Percentiles rank a stretch among this genome's conserved stretches.
Evolutionary conservation across 2,888 invertebrate genomes (phyloP).

Genomic region (Pachydiplax longipennis): DNA sequence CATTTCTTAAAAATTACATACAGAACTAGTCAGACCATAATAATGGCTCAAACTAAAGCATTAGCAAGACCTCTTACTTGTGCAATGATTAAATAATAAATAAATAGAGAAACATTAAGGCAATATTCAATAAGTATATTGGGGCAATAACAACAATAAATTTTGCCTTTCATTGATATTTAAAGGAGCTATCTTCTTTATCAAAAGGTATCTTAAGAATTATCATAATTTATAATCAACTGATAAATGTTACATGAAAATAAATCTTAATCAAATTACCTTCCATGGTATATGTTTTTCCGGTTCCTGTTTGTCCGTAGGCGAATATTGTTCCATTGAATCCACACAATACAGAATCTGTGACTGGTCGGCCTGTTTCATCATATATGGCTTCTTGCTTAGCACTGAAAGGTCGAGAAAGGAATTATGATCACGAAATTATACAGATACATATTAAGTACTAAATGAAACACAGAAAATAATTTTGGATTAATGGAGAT

Average conservation of each 20-base stretch:
- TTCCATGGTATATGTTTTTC: conserved; percentile 77
- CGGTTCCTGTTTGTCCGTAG: conserved; percentile 98
- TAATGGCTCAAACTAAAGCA: no score
- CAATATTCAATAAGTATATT: no score
- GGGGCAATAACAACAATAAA: no score
- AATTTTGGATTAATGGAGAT: no score
- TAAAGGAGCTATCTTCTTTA: no score
- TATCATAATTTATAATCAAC: no score
- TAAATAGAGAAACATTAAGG: no score
- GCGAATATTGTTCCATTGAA: conserved; percentile 99
- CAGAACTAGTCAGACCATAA: no score
- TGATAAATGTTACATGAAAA: background rate
- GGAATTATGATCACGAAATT: conserved; percentile 47
- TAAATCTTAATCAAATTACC: conserved; percentile 57
- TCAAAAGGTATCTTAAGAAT: no score
- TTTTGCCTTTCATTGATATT: background rate
- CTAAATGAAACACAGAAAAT: no score
- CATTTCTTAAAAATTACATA: background rate
- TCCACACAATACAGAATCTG: conserved; percentile 94
- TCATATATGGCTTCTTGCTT: conserved; percentile 93
- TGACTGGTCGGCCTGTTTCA: conserved; percentile 93
- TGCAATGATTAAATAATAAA: no score
- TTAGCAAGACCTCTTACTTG: no score
- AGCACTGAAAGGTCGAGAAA: conserved; percentile 64
- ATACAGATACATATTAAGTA: background rate